phyloP scores from a whole-genome alignment of 2,888 invertebrate genomes.

The Drosophila neotestacea region DNA sequence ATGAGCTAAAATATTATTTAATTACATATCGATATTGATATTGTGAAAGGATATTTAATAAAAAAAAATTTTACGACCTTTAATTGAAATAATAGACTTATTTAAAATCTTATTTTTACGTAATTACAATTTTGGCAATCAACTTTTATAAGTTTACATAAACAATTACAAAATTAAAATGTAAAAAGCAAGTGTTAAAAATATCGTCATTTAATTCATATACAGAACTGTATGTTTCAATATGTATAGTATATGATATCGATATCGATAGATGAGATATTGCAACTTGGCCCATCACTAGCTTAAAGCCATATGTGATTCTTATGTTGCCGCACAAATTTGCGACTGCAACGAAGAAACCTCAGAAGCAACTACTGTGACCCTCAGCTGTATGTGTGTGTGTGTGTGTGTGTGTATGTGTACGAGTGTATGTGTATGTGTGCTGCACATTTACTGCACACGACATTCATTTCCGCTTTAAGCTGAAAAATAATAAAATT shows the following conservation, averaged over 20 bases:
- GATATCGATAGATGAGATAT: background rate
- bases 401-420: slow-evolving; percentile 2
- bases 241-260: too few species aligned
- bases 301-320: slow-evolving; percentile 4
- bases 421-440: slow-evolving; percentile 10
- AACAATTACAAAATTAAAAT: background rate
- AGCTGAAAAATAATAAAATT: slow-evolving; percentile 69
- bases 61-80: too few species aligned
- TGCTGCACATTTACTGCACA: slow-evolving; percentile 47
- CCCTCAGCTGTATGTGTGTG: slow-evolving; percentile 12
- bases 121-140: too few species aligned
- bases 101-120: too few species aligned
- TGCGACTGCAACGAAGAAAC: slow-evolving; percentile 25
- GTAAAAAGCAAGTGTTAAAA: background rate
- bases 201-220: background rate
- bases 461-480: slow-evolving; percentile 67
- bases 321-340: slow-evolving; percentile 23
- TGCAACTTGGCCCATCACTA: slow-evolving; percentile 14
- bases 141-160: too few species aligned
- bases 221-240: background rate
- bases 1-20: too few species aligned
- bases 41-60: too few species aligned
- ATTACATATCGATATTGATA: too few species aligned
- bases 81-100: too few species aligned
- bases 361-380: slow-evolving; percentile 2